phyloP scores from a whole-genome alignment of 2,113 vertebrate species.

The Nibea coibor region DNA sequence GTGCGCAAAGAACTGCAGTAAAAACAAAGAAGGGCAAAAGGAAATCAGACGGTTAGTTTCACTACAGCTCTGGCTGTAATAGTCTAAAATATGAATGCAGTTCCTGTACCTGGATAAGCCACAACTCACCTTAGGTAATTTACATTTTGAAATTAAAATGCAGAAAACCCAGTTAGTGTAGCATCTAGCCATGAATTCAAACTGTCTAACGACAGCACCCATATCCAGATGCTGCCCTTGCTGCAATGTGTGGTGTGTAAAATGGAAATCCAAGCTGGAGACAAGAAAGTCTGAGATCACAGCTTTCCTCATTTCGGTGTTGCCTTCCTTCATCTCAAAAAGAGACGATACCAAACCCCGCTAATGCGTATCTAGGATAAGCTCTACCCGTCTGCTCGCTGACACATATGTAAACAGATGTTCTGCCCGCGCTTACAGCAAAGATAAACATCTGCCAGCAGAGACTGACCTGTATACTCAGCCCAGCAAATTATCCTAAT shows the following conservation, averaged over 20 bases:
- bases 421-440: conserved; percentile 43
- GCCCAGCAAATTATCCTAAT: conserved; percentile 66
- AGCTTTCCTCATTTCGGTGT: background rate
- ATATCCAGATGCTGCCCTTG: background rate
- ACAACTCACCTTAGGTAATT: conserved; percentile 15
- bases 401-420: conserved; percentile 65
- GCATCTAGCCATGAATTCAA: background rate
- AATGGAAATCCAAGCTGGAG: conserved; percentile 6
- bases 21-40: background rate
- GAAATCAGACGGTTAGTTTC: background rate
- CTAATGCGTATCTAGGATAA: conserved; percentile 29
- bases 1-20: background rate
- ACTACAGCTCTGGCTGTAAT: background rate
- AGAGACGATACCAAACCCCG: background rate
- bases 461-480: conserved; percentile 55
- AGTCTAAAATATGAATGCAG: conserved; percentile 13
- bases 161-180: background rate
- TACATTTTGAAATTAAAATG: conserved; percentile 24
- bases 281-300: background rate
- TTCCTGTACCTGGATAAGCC: conserved; percentile 1
- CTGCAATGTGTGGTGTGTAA: background rate
- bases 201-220: background rate
- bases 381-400: conserved; percentile 4
- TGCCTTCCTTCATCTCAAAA: background rate
- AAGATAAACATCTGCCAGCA: conserved; percentile 64